A percentile compares a stretch with the other conserved stretches of the same genome.
Evolutionary conservation across 1,140 invertebrate species (phyloP).

Genomic region (Nephotettix cincticeps): DNA sequence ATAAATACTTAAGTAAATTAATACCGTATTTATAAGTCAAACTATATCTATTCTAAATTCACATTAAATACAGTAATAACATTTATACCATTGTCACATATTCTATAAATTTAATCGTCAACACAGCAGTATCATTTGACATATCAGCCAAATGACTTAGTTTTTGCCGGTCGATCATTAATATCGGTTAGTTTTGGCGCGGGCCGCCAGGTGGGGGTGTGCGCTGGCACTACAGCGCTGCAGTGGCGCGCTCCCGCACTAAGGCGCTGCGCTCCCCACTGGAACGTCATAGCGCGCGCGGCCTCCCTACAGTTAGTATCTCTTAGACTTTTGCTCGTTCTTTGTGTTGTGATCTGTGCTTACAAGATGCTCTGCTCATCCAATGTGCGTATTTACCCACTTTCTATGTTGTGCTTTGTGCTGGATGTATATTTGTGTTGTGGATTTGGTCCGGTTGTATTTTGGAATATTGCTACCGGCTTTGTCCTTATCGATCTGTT

Average conservation of each 20-base stretch:
- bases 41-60: no score
- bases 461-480: neutral
- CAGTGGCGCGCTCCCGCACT: neutral
- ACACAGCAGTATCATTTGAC: no score
- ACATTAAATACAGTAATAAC: neutral
- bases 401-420: conserved; percentile 8
- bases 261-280: neutral
- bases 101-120: neutral
- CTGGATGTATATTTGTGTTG: neutral
- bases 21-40: no score
- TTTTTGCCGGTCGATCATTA: no score
- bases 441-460: neutral
- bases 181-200: neutral
- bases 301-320: neutral
- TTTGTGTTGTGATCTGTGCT: conserved; percentile 1
- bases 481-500: no score
- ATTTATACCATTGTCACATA: neutral
- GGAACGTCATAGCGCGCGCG: neutral
- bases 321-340: neutral
- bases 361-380: no score
- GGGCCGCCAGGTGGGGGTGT: neutral
- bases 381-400: neutral
- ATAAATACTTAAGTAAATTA: no score
- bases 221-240: neutral
- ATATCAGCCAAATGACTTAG: no score